Conservation (phyloP, 2,113 vertebrate genomes). For the Cygnus buccinator region DNA sequence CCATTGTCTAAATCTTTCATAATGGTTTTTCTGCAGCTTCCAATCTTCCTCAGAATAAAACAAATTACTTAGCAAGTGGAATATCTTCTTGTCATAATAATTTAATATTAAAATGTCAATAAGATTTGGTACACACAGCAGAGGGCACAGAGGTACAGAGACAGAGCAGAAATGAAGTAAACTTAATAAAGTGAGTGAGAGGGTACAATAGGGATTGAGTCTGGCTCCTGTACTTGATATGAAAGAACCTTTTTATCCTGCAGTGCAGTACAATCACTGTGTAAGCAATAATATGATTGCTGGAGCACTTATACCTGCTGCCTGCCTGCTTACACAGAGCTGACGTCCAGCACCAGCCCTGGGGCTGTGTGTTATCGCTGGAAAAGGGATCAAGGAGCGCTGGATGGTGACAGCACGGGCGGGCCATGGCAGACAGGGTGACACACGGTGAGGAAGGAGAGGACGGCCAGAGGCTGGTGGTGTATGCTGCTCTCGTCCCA, state of each 20-base stretch:
- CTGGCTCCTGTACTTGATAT: conserved; percentile 41
- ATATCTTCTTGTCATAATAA: conserved; percentile 78
- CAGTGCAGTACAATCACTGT: conserved; percentile 24
- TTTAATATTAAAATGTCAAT: conserved; percentile 80
- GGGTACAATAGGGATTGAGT: conserved; percentile 50
- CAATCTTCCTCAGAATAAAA: conserved; percentile 74
- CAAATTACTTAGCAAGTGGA: conserved; percentile 77
- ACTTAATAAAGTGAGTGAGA: conserved; percentile 70
- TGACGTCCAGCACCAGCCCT: background rate
- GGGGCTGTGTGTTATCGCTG: background rate
- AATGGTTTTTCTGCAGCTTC: conserved; percentile 75
- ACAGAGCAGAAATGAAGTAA: conserved; percentile 71
- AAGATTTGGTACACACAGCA: conserved; percentile 74
- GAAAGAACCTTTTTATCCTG: conserved; percentile 59
- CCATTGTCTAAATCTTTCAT: conserved; percentile 75
- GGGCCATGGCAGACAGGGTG: accelerated
- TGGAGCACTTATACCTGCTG: background rate
- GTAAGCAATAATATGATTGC: conserved; percentile 42
- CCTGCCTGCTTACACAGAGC: background rate
- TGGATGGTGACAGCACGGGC: background rate
- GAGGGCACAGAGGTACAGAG: conserved; percentile 69
- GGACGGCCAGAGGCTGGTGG: background rate
- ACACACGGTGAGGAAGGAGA: background rate
- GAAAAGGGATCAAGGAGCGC: background rate
- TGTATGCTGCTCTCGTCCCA: background rate